phyloP scores from a whole-genome alignment of 2,888 invertebrate genomes.

The Synergus gifuensis region DNA sequence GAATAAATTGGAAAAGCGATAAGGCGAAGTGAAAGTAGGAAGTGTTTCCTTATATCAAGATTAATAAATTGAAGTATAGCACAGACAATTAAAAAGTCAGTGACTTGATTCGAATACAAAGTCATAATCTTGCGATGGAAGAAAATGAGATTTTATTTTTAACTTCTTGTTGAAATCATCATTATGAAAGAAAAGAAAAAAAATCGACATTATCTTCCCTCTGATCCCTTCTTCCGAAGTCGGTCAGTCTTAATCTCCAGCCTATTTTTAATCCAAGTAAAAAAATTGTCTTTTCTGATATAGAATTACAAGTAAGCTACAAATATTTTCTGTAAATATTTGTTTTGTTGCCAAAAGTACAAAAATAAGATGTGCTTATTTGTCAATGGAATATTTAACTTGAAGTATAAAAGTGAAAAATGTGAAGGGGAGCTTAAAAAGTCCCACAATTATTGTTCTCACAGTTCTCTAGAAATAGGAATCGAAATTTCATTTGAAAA shows the following conservation, averaged over 20 bases:
- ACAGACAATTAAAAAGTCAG: neutral
- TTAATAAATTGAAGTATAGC: neutral
- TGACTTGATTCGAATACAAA: neutral
- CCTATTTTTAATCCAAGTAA: conserved; percentile 18
- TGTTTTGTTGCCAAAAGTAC: neutral
- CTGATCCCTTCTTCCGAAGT: neutral
- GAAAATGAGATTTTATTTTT: neutral
- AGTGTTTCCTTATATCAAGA: neutral
- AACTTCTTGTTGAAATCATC: neutral
- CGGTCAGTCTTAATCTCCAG: conserved; percentile 25
- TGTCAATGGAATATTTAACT: neutral
- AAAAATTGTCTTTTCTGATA: neutral
- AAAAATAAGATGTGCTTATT: neutral
- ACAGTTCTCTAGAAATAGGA: neutral
- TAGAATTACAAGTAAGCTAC: neutral
- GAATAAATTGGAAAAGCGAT: neutral
- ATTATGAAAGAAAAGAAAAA: neutral
- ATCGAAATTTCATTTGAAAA: neutral
- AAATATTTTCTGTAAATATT: neutral
- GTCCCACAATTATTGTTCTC: neutral
- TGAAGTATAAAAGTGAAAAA: conserved; percentile 67
- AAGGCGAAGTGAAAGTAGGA: no score
- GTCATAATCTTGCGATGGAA: neutral
- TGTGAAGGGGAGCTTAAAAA: neutral
- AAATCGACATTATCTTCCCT: neutral